Percentiles rank a stretch among this genome's conserved stretches.
Conservation (phyloP, 2,797 vertebrate species). For the Cossypha caffra region DNA sequence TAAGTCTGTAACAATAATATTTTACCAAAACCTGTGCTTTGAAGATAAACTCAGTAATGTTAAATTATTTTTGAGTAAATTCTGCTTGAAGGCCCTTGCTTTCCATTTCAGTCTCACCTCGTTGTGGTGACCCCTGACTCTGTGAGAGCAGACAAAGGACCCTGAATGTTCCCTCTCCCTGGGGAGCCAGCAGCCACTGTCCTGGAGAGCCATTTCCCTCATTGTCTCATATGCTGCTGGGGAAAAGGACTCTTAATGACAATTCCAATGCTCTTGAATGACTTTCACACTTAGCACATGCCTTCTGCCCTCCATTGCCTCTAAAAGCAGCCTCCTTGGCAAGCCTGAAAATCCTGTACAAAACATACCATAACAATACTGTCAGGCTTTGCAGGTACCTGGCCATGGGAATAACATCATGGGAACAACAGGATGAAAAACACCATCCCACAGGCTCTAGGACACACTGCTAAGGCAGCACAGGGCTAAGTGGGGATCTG, state of each 20-base stretch:
- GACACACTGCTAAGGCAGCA: fast-evolving
- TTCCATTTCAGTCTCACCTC: not conserved
- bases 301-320: not conserved
- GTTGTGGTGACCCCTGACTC: not conserved
- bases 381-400: not conserved
- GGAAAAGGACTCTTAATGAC: not conserved
- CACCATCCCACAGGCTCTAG: not conserved
- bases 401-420: not conserved
- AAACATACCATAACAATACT: not conserved
- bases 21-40: not conserved
- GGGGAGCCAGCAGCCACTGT: not conserved
- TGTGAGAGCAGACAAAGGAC: not conserved
- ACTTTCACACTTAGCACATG: not conserved
- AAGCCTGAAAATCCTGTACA: not conserved
- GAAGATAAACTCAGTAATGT: not conserved
- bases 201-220: not conserved
- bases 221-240: not conserved
- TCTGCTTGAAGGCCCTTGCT: not conserved
- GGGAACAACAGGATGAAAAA: not conserved
- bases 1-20: not conserved
- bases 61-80: not conserved
- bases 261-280: not conserved
- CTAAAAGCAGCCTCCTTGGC: not conserved
- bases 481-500: not conserved
- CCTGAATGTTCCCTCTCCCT: not conserved